Conservation (phyloP, 1,140 invertebrate genomes). For the Acromyrmex charruanus region DNA sequence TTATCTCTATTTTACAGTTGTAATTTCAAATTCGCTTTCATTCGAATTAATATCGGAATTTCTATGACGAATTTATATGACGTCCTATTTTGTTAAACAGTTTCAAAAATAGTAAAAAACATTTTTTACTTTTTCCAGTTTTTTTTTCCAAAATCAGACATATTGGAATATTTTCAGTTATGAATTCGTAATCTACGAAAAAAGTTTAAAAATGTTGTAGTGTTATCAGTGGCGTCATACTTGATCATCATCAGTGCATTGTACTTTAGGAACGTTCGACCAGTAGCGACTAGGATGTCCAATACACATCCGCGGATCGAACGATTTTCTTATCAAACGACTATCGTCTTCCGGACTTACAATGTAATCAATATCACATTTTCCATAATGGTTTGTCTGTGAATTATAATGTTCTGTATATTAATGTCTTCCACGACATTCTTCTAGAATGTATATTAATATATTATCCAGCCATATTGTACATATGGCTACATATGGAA, state of each 20-base stretch:
- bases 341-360: slow-evolving; percentile 74
- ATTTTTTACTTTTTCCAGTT: no score
- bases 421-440: background rate
- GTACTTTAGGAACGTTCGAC: slow-evolving; percentile 83
- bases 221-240: slow-evolving; percentile 66
- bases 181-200: no score
- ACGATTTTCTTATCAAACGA: slow-evolving; percentile 82
- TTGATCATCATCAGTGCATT: slow-evolving; percentile 82
- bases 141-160: no score
- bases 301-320: slow-evolving; percentile 81
- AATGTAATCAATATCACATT: slow-evolving; percentile 83
- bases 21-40: no score
- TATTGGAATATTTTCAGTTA: no score
- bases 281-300: slow-evolving; percentile 80
- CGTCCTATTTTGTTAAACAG: no score
- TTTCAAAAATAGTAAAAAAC: no score
- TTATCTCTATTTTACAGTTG: no score
- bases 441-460: background rate
- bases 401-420: slow-evolving; percentile 39
- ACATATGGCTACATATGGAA: no score
- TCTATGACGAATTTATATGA: no score
- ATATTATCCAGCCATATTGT: background rate
- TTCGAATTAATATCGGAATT: no score
- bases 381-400: slow-evolving; percentile 84
- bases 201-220: no score